Evolutionary conservation across 2,888 invertebrate species (phyloP).

Genomic region (Lysandra bellargus): DNA sequence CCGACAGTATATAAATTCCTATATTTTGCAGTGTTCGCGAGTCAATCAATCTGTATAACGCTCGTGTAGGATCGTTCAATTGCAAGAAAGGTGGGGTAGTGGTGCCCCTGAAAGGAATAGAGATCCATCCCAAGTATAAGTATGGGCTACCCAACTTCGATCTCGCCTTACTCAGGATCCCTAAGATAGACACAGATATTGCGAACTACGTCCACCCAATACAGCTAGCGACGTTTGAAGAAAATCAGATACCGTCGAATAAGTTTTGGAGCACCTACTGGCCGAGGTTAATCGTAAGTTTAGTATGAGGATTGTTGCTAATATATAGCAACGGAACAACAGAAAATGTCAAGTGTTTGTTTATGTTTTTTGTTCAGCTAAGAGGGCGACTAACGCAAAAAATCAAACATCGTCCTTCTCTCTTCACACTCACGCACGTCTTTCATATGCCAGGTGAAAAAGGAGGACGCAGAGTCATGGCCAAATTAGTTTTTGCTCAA

Average conservation of each 20-base stretch:
- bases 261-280: conserved; percentile 65
- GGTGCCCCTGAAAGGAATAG: conserved; percentile 52
- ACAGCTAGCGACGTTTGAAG: conserved; percentile 49
- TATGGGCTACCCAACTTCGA: conserved; percentile 53
- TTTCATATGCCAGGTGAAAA: no score
- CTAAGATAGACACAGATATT: conserved; percentile 43
- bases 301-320: neutral
- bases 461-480: no score
- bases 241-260: conserved; percentile 50
- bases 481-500: no score
- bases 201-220: conserved; percentile 54
- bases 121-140: conserved; percentile 57
- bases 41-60: conserved; percentile 58
- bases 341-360: no score
- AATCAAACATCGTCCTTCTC: no score
- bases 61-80: conserved; percentile 61
- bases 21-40: conserved; percentile 57
- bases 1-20: neutral
- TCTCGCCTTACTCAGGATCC: conserved; percentile 55
- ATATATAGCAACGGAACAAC: no score
- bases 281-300: conserved; percentile 68
- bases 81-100: conserved; percentile 60
- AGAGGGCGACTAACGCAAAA: no score
- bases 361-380: no score
- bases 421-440: no score